These are phyloP conservation scores for Phocoena sinus DNA, from an alignment of 2,113 vertebrate species.

Conservation along the genomic window DNA sequence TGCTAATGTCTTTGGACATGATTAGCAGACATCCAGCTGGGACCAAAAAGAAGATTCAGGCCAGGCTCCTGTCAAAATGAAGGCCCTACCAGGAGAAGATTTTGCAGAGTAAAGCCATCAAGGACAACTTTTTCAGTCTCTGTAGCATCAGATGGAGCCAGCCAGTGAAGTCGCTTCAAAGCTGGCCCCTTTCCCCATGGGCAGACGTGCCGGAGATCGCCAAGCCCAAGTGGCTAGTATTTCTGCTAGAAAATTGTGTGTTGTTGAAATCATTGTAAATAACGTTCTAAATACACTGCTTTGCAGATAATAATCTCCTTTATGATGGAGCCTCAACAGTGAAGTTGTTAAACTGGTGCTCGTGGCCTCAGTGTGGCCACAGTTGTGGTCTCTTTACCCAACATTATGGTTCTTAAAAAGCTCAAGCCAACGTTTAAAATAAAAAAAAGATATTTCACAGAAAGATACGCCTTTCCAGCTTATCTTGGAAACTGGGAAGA, in stretches of 20 bases:
- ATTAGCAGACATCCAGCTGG: constrained; percentile 2
- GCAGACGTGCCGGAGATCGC: not conserved
- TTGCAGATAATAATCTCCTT: not conserved
- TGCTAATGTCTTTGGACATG: constrained; percentile 23
- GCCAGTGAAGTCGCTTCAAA: not conserved
- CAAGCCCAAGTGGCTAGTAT: not conserved
- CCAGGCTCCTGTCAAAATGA: not conserved
- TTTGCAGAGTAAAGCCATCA: too few species aligned
- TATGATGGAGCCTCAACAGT: not conserved
- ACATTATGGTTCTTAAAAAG: not conserved
- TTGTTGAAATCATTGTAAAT: constrained; percentile 1
- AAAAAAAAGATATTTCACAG: not conserved
- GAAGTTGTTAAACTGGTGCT: not conserved
- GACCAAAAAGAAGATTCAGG: not conserved
- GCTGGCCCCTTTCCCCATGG: not conserved
- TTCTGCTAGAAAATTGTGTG: not conserved
- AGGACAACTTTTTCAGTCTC: not conserved
- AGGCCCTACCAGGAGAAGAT: not conserved
- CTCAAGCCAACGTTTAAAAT: not conserved
- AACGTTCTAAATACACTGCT: not conserved
- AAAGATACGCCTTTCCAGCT: not conserved
- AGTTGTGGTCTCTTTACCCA: not conserved
- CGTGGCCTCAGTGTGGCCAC: not conserved
- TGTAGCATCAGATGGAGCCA: not conserved
- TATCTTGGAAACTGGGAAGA: not conserved